Percentiles rank a stretch among this genome's conserved stretches.
phyloP scores from a whole-genome alignment of 2,797 vertebrate genomes.

The Synaphobranchus kaupii region DNA sequence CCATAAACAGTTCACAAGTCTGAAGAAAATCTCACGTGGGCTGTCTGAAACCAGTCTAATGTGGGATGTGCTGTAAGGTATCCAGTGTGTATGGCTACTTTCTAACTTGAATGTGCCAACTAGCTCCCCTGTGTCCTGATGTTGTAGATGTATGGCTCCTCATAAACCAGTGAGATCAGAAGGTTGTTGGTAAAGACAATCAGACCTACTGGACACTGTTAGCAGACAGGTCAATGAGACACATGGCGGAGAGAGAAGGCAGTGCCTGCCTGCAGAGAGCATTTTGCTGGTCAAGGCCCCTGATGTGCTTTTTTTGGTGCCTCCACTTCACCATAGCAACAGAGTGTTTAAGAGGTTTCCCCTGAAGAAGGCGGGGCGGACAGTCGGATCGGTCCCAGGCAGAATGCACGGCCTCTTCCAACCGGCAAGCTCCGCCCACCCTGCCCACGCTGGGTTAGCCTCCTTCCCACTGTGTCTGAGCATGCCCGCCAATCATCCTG shows the following conservation, averaged over 20 bases:
- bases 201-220: background rate
- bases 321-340: background rate
- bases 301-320: background rate
- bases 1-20: background rate
- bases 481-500: background rate
- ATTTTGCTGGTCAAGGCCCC: background rate
- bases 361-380: background rate
- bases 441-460: background rate
- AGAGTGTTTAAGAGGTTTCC: background rate
- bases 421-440: background rate
- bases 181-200: background rate
- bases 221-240: background rate
- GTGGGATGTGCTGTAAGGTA: background rate
- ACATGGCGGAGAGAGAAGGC: background rate
- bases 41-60: background rate
- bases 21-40: background rate
- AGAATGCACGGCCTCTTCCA: background rate
- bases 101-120: background rate
- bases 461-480: background rate
- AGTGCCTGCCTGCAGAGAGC: background rate
- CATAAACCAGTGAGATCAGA: background rate
- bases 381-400: background rate
- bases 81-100: background rate
- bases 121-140: background rate
- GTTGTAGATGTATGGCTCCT: background rate